These are phyloP conservation scores for Smutsia temminckii DNA, from an alignment of 2,797 vertebrate species.

Conservation along the genomic window DNA sequence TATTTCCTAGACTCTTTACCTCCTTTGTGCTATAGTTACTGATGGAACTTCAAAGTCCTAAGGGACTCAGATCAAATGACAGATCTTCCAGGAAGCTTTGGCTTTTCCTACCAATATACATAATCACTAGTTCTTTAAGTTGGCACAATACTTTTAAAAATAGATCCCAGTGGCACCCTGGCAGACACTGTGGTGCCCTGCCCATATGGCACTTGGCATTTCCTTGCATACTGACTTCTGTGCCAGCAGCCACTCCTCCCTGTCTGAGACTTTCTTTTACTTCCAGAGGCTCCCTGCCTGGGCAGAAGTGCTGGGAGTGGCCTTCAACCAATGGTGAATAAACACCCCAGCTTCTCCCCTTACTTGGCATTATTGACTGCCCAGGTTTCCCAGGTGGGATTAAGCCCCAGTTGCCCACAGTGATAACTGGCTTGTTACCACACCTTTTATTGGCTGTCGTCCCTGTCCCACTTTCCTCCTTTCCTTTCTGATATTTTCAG, in stretches of 20 bases:
- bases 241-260: neutral
- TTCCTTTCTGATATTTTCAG: neutral
- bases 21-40: neutral
- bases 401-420: neutral
- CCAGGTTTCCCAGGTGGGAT: neutral
- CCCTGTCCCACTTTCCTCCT: neutral
- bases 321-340: neutral
- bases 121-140: neutral
- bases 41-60: neutral
- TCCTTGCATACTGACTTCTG: neutral
- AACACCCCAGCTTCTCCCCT: neutral
- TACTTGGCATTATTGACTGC: neutral
- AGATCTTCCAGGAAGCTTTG: neutral
- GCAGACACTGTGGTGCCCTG: neutral
- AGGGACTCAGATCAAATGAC: neutral
- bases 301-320: neutral
- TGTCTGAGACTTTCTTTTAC: neutral
- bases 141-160: neutral
- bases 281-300: neutral
- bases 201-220: neutral
- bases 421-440: neutral
- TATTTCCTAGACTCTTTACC: neutral
- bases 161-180: neutral
- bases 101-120: conserved; percentile 3
- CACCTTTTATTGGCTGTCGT: neutral